These are phyloP conservation scores for Brachionus calyciflorus DNA, from an alignment of 1,140 invertebrate genomes.

Conservation along the genomic window DNA sequence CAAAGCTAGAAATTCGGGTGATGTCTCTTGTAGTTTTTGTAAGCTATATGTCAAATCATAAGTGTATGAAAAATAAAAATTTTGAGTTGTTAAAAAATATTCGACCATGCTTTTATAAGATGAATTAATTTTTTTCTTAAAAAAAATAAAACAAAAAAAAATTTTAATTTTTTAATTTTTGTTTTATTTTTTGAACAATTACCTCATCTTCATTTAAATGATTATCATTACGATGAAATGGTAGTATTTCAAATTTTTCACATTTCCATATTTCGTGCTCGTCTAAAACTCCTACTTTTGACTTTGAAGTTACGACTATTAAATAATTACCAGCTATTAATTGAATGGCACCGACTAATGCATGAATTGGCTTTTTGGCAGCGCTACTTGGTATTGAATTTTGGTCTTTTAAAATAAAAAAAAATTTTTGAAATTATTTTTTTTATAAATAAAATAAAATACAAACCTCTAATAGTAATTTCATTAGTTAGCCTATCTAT, in stretches of 20 bases:
- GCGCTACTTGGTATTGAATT: constrained; percentile 65
- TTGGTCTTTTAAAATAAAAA: not conserved
- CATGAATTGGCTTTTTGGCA: constrained; percentile 74
- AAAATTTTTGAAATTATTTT: not conserved
- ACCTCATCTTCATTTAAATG: constrained; percentile 71
- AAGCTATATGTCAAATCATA: constrained; percentile 92
- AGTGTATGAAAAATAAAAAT: constrained; percentile 78
- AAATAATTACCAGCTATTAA: constrained; percentile 76
- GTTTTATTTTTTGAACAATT: not conserved
- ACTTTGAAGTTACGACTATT: constrained; percentile 80
- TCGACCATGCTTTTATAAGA: constrained; percentile 33
- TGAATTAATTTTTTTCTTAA: constrained; percentile 33
- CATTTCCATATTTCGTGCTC: constrained; percentile 82
- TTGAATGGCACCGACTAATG: constrained; percentile 79
- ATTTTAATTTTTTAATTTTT: not conserved
- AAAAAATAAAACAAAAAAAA: not conserved
- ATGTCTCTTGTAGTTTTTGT: constrained; percentile 66
- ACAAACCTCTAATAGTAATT: not conserved
- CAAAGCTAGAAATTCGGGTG: constrained; percentile 24
- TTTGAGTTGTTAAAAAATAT: constrained; percentile 9
- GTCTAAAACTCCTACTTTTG: constrained; percentile 78
- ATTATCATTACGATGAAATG: constrained; percentile 75
- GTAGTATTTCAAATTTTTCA: constrained; percentile 76
- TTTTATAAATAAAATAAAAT: not conserved
- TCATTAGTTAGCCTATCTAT: constrained; percentile 27